phyloP scores from a whole-genome alignment of 2,797 vertebrate genomes.

The Microctenopoma lineatum region DNA sequence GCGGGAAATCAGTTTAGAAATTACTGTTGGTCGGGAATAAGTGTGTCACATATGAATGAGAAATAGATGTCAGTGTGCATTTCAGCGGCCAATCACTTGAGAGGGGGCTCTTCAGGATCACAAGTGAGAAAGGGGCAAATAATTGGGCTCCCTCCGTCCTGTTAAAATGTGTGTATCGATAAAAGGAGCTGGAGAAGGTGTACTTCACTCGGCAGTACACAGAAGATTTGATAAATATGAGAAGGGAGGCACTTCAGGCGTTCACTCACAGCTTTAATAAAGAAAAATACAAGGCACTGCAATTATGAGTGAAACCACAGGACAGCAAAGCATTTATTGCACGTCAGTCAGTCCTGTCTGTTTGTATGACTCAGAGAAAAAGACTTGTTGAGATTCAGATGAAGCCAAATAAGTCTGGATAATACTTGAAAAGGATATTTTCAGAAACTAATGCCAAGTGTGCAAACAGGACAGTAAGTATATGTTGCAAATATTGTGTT shows the following conservation, averaged over 20 bases:
- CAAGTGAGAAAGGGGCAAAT: conserved; percentile 75
- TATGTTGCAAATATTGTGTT: no score
- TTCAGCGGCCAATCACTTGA: conserved; percentile 86
- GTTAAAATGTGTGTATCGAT: conserved; percentile 71
- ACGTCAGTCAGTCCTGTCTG: conserved; percentile 8
- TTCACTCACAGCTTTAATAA: conserved; percentile 25
- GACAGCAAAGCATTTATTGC: conserved; percentile 11
- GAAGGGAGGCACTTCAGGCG: conserved; percentile 57
- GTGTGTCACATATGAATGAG: conserved; percentile 72
- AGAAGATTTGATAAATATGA: conserved; percentile 66
- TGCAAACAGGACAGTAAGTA: no score
- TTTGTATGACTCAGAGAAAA: not conserved
- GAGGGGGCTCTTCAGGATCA: conserved; percentile 74
- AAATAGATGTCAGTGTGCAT: conserved; percentile 77
- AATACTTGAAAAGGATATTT: not conserved
- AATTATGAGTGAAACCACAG: conserved; percentile 33
- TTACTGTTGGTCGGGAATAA: conserved; percentile 75
- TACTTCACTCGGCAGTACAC: conserved; percentile 49
- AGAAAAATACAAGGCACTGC: conserved; percentile 25
- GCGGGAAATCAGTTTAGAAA: conserved; percentile 79
- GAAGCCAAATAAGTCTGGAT: not conserved
- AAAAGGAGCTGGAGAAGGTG: conserved; percentile 60
- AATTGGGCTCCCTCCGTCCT: conserved; percentile 75
- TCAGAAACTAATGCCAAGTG: no score
- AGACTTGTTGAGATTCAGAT: not conserved